phyloP scores from a whole-genome alignment of 92 coral and sea anemone genomes.

The Epizoanthus rinbou region DNA sequence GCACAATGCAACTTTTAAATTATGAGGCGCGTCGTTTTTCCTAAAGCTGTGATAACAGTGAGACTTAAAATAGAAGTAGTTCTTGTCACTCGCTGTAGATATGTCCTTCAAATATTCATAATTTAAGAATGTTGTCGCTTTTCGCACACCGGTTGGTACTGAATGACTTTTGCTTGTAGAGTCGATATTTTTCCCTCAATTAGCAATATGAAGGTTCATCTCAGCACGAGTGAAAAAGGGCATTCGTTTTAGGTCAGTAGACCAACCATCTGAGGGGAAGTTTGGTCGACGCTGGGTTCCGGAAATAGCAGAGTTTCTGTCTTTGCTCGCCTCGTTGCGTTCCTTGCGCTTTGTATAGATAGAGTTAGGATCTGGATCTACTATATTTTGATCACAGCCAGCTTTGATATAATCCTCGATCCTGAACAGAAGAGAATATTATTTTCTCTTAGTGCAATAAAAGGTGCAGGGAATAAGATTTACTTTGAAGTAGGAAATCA shows the following conservation, averaged over 20 bases:
- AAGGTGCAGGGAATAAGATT: background rate
- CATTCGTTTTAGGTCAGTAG: conserved; percentile 49
- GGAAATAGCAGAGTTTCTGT: conserved; percentile 37
- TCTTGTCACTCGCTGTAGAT: conserved; percentile 49
- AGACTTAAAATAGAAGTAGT: conserved; percentile 21
- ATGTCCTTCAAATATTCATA: conserved; percentile 61
- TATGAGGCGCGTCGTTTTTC: conserved; percentile 50
- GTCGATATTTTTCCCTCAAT: conserved; percentile 59
- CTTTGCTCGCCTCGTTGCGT: conserved; percentile 47
- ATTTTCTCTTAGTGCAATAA: conserved; percentile 20
- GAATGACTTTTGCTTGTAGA: conserved; percentile 42
- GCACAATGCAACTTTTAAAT: conserved; percentile 42
- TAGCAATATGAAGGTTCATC: conserved; percentile 60
- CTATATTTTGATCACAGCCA: conserved; percentile 51
- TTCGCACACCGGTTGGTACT: conserved; percentile 61
- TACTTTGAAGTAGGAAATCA: background rate
- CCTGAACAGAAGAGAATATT: conserved; percentile 45
- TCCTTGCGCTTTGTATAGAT: conserved; percentile 54
- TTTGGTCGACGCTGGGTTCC: conserved; percentile 17
- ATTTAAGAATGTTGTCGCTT: conserved; percentile 63
- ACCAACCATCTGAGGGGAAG: conserved; percentile 71
- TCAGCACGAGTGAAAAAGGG: conserved; percentile 65
- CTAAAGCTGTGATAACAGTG: conserved; percentile 43
- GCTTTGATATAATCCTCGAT: conserved; percentile 53
- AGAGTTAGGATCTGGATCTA: conserved; percentile 55